Base-by-base conservation (phyloP, 1,140 invertebrate genomes). In the Muscidifurax raptorellus region DNA sequence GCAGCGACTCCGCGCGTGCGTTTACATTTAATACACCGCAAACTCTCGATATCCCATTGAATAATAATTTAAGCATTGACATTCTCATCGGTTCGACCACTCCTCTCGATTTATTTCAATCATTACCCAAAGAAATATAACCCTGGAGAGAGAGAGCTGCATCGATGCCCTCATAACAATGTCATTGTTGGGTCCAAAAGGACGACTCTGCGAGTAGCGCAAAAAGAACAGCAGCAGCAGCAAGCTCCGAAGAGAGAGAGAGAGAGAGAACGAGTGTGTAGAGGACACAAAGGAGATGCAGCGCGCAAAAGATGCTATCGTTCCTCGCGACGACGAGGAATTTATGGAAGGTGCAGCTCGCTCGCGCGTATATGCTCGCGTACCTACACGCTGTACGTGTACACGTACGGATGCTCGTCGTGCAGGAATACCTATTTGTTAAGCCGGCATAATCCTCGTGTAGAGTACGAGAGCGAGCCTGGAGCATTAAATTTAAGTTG, bases 371-470 rank as follows among this genome's bases (percentile, higher is more conserved):
- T 79, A 69, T 15, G 74, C 52, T n/a, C 71, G 40, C 74, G 66
- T 25, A 78, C 59, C n/a, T 52, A 59, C 36, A 25, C 9, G 52
- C 80, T 12, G 13, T 25, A 66, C 74, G 22, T 47, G 67, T 71
- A 76, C 36, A 44, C 36, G 36, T 76, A 76, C 52, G 52, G 52
- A 18, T 52, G 52, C 76, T 28, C 59, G 25, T 66, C 30, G 44
- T n/a, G 36, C 28, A 30, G 76, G 77, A 84, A 84, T 84, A 80
- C 69, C 83, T 84, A 84, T 84, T 84, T 84, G 83, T 84, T 84
- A 80, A 80, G 77, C 52, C 77, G 52, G 71, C 47, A 84, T 84
- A 75, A 84, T 84, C 77, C n/a, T 74, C 52, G 72, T 32, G 75
- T 69, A 64, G 72, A 59, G 52, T 27, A n/a, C 47, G 47, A 27